Evolutionary conservation across 2,888 invertebrate genomes (phyloP), one percentile per base, ranked within the genome.

Genomic region (Acrobasis suavella): DNA sequence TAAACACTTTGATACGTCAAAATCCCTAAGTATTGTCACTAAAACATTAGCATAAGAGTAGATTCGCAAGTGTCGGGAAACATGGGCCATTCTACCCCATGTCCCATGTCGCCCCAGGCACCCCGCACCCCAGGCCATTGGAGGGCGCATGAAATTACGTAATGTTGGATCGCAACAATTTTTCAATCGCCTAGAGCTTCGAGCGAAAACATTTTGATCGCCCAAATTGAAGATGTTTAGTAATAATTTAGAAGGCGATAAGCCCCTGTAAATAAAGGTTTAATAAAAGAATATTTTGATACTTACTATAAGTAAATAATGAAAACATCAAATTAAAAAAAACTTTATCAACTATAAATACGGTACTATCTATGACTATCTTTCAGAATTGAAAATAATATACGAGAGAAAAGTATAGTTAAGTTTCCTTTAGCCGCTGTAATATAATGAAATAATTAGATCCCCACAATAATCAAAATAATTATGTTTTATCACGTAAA

Each of bases 141-240:
- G 66, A 32, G 58, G 65, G 79, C 74, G 80, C 77, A 81, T 80
- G 77, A 82, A 85, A 89, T 90, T 85, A 85, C 86, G 80, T 83
- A 83, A 86, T 81, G 82, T 67, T 73, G 72, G 72, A 74, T 71
- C 75, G 83, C 77, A 74, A 87, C 88, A 85, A 90, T 90, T 89
- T 91, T 91, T 91, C 91, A 89, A 91, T 89, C 84, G 81, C 70
- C 68, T 72, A 81, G 79, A 80, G 87, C 90, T 83, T 67, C 64
- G 66, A 83, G 89, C 86, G 67, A 77, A 71, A 79, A 78, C 76
- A 73, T 78, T 76, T 74, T 71, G 70, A 71, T 75, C 75, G 70
- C 74, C 68, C 74, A 83, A 84, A 87, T 85, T 83, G 82, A 75
- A 72, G 74, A 80, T 83, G 80, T 82, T 87, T 83, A 84, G 77